phyloP scores from a whole-genome alignment of 1,140 invertebrate species.

The Trachelipus rathkii region DNA sequence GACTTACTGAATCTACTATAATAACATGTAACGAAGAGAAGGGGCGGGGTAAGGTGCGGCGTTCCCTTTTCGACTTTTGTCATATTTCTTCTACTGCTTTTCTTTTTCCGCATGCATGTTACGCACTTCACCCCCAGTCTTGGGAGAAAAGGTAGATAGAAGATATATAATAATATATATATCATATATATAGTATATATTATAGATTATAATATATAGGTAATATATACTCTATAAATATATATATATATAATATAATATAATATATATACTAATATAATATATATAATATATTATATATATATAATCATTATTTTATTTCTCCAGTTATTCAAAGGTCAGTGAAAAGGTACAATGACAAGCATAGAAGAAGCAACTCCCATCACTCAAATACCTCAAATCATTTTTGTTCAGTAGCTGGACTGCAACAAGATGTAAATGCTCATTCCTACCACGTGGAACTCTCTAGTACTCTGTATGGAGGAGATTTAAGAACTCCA shows the following conservation, averaged over 20 bases:
- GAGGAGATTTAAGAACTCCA: conserved; percentile 43
- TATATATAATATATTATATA: conserved; percentile 15
- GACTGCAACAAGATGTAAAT: conserved; percentile 20
- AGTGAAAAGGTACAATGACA: background rate
- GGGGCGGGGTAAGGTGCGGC: too few relatives aligned
- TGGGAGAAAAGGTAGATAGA: too few relatives aligned
- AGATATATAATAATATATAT: too few relatives aligned
- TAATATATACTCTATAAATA: too few relatives aligned
- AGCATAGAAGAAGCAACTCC: background rate
- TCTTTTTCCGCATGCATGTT: too few relatives aligned
- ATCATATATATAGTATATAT: too few relatives aligned
- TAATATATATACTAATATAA: background rate
- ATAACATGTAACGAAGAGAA: too few relatives aligned
- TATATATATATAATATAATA: background rate
- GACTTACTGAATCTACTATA: too few relatives aligned
- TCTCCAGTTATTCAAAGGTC: background rate
- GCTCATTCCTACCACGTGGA: conserved; percentile 45
- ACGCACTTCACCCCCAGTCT: too few relatives aligned
- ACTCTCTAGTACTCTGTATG: conserved; percentile 46
- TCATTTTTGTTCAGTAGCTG: conserved; percentile 15
- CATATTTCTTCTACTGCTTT: too few relatives aligned
- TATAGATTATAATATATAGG: too few relatives aligned
- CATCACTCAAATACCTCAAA: background rate
- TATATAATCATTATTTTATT: background rate
- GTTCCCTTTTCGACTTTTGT: too few relatives aligned